A percentile compares a stretch with the other conserved stretches of the same genome.
Evolutionary conservation across 2,797 vertebrate species (phyloP).

Genomic region (Myripristis murdjan): DNA sequence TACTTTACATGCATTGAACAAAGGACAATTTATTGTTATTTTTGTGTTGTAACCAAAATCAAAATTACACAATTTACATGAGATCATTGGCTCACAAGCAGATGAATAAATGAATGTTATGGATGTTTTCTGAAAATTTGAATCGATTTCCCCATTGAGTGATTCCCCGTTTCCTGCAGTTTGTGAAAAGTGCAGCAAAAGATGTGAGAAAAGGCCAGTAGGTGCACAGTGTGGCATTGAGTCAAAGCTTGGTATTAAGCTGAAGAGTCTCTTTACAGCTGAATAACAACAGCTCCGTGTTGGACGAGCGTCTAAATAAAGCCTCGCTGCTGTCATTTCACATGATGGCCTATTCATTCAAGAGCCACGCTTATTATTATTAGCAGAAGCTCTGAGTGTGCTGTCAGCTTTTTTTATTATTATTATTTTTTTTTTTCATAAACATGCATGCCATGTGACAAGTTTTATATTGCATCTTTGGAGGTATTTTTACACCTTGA

Average conservation of each 20-base stretch:
- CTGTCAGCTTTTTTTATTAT: slow-evolving; percentile 19
- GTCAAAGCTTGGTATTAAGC: slow-evolving; percentile 34
- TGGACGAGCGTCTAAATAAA: slow-evolving; percentile 58
- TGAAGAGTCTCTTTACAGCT: slow-evolving; percentile 27
- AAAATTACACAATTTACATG: no score
- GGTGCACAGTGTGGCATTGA: neutral
- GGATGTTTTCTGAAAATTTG: no score
- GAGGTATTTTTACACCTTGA: slow-evolving; percentile 42
- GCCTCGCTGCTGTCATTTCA: slow-evolving; percentile 47
- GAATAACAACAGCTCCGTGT: no score
- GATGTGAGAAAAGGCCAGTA: slow-evolving; percentile 6
- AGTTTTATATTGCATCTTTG: slow-evolving; percentile 37
- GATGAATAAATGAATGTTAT: no score
- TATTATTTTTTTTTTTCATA: no score
- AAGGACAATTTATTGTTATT: no score
- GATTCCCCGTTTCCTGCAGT: neutral
- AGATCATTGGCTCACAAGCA: no score
- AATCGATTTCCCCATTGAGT: no score
- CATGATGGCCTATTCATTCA: slow-evolving; percentile 53
- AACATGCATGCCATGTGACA: slow-evolving; percentile 3
- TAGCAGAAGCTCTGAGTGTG: slow-evolving; percentile 42
- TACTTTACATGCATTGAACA: no score
- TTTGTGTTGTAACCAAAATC: no score
- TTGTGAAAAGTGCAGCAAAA: slow-evolving; percentile 10
- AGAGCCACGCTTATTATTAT: slow-evolving; percentile 48